Conservation (phyloP, 2,888 invertebrate genomes). For the Latrodectus elegans region DNA sequence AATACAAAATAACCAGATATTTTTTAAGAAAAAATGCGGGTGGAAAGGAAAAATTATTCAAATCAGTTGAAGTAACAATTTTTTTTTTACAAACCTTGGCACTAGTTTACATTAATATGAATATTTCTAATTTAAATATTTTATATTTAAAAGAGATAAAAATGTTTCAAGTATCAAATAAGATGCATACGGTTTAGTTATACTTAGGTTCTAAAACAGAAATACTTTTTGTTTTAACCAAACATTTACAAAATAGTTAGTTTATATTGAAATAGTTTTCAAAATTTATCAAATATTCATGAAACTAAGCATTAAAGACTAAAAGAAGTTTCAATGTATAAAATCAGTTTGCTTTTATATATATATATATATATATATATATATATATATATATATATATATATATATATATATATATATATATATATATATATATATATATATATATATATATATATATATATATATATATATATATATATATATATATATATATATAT, state of each 20-base stretch:
- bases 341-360: not conserved
- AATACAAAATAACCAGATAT: no score
- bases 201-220: no score
- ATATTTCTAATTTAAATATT: no score
- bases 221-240: no score
- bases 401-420: not conserved
- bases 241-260: not conserved
- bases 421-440: not conserved
- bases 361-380: not conserved
- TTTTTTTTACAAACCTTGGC: no score
- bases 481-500: not conserved
- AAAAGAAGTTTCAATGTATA: not conserved
- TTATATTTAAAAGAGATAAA: no score
- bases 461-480: not conserved
- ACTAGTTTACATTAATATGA: no score
- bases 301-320: not conserved
- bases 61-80: no score
- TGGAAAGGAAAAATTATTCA: no score
- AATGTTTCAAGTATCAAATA: no score
- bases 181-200: no score
- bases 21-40: no score
- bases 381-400: not conserved
- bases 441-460: not conserved
- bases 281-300: not conserved
- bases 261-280: not conserved